These are phyloP conservation scores for Germaria angustata DNA, from an alignment of 2,888 invertebrate species.

Conservation along the genomic window DNA sequence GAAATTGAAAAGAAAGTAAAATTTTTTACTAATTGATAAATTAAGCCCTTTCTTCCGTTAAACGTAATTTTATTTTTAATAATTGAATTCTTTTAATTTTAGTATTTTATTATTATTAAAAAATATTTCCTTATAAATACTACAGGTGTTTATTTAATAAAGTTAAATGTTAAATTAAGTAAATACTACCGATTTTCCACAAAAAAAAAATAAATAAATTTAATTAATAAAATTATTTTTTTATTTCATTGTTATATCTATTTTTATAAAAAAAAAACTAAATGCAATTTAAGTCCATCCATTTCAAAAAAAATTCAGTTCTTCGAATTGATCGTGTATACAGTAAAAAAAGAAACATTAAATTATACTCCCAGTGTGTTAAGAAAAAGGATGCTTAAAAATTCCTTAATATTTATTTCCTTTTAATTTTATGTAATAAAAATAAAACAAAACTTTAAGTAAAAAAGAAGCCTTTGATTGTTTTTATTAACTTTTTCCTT, in stretches of 20 bases:
- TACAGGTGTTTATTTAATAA: constrained; percentile 52
- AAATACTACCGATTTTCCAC: constrained; percentile 52
- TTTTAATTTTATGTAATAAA: constrained; percentile 54
- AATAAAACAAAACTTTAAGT: constrained; percentile 51
- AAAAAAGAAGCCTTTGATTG: constrained; percentile 31
- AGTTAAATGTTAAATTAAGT: constrained; percentile 48
- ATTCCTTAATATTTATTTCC: constrained; percentile 52
- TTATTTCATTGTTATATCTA: constrained; percentile 53
- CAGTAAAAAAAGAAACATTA: constrained; percentile 26
- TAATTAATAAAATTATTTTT: constrained; percentile 19
- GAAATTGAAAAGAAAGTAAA: constrained; percentile 6
- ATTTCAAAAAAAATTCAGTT: constrained; percentile 62
- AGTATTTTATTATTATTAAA: constrained; percentile 43
- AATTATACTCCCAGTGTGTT: constrained; percentile 56
- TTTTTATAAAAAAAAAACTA: constrained; percentile 48
- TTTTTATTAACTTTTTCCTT: too few relatives aligned
- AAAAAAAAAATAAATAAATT: too few relatives aligned
- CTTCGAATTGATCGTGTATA: constrained; percentile 49
- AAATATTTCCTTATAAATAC: constrained; percentile 33
- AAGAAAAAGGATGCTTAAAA: constrained; percentile 35
- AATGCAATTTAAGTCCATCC: constrained; percentile 63
- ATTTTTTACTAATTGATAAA: constrained; percentile 12
- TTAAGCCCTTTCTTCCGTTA: constrained; percentile 30
- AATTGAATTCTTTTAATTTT: constrained; percentile 51
- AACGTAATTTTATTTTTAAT: constrained; percentile 32